Evolutionary conservation across 1,140 invertebrate species (phyloP).

Genomic region (Megathymus violae): DNA sequence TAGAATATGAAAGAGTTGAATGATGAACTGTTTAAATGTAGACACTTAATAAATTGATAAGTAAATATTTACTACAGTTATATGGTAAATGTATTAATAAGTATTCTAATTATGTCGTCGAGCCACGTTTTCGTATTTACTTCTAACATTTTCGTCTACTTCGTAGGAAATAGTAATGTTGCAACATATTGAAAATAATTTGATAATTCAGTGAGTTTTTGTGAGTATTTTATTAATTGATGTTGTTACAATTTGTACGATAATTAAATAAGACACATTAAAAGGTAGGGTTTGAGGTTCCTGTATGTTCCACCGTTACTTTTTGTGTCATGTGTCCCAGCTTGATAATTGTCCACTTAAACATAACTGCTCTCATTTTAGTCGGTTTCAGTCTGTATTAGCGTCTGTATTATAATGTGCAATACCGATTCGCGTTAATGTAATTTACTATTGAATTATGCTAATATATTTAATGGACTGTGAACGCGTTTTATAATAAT

Average conservation of each 20-base stretch:
- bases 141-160: slow-evolving; percentile 20
- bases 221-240: slow-evolving; percentile 25
- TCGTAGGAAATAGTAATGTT: slow-evolving; percentile 13
- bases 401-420: slow-evolving; percentile 55
- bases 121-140: slow-evolving; percentile 2
- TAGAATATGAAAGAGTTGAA: slow-evolving; percentile 45
- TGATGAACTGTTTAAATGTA: slow-evolving; percentile 26
- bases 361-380: slow-evolving; percentile 53
- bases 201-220: slow-evolving; percentile 19
- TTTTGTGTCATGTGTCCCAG: slow-evolving; percentile 20
- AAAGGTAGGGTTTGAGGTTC: slow-evolving; percentile 4
- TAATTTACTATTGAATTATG: slow-evolving; percentile 42
- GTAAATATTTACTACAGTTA: slow-evolving; percentile 15
- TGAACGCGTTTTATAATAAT: too few relatives aligned
- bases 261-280: slow-evolving; percentile 20
- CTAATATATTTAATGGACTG: slow-evolving; percentile 16
- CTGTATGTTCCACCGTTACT: neutral
- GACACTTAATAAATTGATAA: slow-evolving; percentile 14
- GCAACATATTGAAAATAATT: slow-evolving; percentile 21
- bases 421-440: slow-evolving; percentile 53
- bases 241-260: slow-evolving; percentile 14
- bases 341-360: slow-evolving; percentile 11
- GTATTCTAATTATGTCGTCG: slow-evolving; percentile 20
- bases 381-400: slow-evolving; percentile 61
- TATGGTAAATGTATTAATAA: slow-evolving; percentile 19